These are phyloP conservation scores for Periophthalmus magnuspinnatus DNA, from an alignment of 2,797 vertebrate genomes.

Conservation along the genomic window DNA sequence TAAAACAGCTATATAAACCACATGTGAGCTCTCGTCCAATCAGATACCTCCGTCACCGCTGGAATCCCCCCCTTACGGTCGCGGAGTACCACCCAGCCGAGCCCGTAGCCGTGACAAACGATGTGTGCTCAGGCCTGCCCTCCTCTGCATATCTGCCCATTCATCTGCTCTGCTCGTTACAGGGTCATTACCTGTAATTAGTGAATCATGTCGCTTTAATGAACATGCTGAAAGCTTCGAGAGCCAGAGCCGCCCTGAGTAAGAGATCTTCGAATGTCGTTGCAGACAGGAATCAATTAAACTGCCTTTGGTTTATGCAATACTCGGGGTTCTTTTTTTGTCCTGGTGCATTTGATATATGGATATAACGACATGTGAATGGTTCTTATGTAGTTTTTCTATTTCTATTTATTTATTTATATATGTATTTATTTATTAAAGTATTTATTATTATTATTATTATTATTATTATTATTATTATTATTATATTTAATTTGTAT, in stretches of 20 bases:
- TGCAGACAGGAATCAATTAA: slow-evolving; percentile 59
- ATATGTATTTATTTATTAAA: no score
- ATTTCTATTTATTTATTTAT: no score
- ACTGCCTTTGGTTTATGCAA: not conserved
- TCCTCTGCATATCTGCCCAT: slow-evolving; percentile 65
- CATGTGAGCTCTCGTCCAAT: slow-evolving; percentile 2
- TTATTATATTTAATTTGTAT: no score
- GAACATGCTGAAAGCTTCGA: slow-evolving; percentile 70
- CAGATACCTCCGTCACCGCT: not conserved
- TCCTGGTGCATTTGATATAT: not conserved
- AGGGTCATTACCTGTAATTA: slow-evolving; percentile 79
- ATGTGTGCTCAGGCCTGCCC: slow-evolving; percentile 45
- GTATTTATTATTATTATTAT: no score
- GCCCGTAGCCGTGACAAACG: slow-evolving; percentile 48
- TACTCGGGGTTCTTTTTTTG: no score
- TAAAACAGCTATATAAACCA: not conserved
- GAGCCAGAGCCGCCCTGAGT: slow-evolving; percentile 67
- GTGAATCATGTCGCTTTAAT: slow-evolving; percentile 76
- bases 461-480: no score
- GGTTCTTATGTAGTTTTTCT: no score
- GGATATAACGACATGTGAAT: no score
- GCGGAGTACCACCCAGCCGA: slow-evolving; percentile 24
- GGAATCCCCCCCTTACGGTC: slow-evolving; percentile 10
- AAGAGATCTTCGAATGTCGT: slow-evolving; percentile 69
- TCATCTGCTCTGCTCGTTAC: slow-evolving; percentile 71